Evolutionary conservation across 2,888 invertebrate genomes (phyloP), one percentile per base, ranked within the genome.

Genomic region (Autographa pulchrina): DNA sequence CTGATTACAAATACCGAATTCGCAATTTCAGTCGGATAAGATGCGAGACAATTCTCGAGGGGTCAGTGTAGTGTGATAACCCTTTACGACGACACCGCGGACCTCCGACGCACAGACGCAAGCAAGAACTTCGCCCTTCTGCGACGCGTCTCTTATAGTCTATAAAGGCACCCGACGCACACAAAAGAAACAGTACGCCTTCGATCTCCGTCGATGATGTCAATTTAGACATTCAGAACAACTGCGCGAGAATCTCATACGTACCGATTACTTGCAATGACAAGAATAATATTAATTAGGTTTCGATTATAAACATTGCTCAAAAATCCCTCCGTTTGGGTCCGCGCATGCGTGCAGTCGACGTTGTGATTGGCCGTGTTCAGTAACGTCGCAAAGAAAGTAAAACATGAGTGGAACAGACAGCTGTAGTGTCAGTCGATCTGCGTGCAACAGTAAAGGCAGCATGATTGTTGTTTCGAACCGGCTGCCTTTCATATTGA

Each of bases 381-480:
- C 84, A 86, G 84, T 87, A 89, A 91, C 91, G 89, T 89, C 81
- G 78, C 80, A 85, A 86, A 86, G 77, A 87, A 88, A 87, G 80
- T 83, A 82, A 78, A 92, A 91, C 85, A 95, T 95, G 96, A 94
- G 92, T 93, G 92, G 84, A 85, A 86, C 80, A 73, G 81, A 82
- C 73, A 87, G 83, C 76, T 56, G 13, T 56, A 83, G 90, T 84
- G 78, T 31, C 88, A 92, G 92, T 92, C 94, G 95, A 75, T 82
- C 91, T n/a, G 84, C 91, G 90, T 96, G 96, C 88, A 96, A 95
- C 85, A 96, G 96, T 88, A 97, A 97, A 86, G 97, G 97, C 84
- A 98, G 97, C 90, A 97, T 99, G 96, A 98, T 99, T 88, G 98
- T 99, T 83, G 98, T 99, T 74, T 98, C 99, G 81, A 99, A 99